Evolutionary conservation across 1,140 invertebrate species (phyloP), one percentile per base, ranked within the genome.

Genomic region (Bombus affinis): DNA sequence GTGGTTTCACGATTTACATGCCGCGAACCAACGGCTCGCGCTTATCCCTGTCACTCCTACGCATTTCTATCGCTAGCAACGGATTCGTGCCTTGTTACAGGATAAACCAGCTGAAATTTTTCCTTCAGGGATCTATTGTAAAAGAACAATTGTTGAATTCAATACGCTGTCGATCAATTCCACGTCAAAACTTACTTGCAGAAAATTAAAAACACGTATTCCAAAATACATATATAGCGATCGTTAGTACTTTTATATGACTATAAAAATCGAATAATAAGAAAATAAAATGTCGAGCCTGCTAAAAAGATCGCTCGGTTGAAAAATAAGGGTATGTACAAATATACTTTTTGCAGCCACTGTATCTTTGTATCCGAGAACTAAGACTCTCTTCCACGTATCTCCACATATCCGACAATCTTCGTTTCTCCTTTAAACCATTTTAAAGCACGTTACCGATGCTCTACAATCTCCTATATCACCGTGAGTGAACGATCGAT

Each of bases 121-220:
- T 53, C 5, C 8, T 6, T 22, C 47, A 0, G 0, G 10, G 3
- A 59, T 28, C 10, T 59, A 3, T 12, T 25, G 12, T 3, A 28
- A 12, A 1, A 0, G 10, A 59, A 12, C 28, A n/a, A n/a, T 12
- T 1, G 10, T n/a, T 4, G 4, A 1, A 10, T 12, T n/a, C 12
- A 12, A 62, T 28, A 62, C 28, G 28, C 10, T 0, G 47, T 8
- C 47, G 5, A 53, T 8, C 47, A 22, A 53, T 53, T 22, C 1
- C 47, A 2, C 47, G 47, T 22, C 18, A 1, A 53, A 8, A 22
- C 18, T 53, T 53, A 18, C 5, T 53, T 2, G 5, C 15, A 18
- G 47, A 18, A 53, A 53, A 47, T 47, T 18, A 47, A 47, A 47
- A 47, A 5, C 5, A 18, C 47, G 47, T 47, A 18, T 47, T 47